Percentiles rank a stretch among this genome's conserved stretches.
Conservation (phyloP, 2,113 vertebrate species). For the Sterna hirundo region DNA sequence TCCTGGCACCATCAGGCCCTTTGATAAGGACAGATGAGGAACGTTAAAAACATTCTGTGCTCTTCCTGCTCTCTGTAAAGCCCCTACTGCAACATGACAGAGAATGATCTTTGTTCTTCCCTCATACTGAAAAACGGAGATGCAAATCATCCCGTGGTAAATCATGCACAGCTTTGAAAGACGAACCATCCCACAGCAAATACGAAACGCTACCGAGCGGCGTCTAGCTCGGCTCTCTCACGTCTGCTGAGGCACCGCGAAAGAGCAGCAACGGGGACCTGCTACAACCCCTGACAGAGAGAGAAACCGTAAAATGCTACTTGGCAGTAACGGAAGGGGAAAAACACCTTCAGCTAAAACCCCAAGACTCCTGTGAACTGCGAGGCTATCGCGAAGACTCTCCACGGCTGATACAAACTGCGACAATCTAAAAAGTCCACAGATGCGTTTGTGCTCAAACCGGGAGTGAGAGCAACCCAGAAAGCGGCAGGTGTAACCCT, state of each 20-base stretch:
- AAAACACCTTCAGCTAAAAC: background rate
- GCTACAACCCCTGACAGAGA: accelerated
- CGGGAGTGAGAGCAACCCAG: background rate
- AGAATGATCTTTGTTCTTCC: background rate
- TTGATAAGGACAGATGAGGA: too few relatives aligned
- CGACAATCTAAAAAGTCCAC: background rate
- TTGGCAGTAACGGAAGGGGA: accelerated
- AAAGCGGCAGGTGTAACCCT: accelerated
- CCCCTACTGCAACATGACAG: background rate
- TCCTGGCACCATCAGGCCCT: background rate
- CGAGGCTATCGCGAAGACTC: accelerated
- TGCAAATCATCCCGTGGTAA: background rate
- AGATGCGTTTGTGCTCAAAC: accelerated
- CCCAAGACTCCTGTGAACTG: too few relatives aligned
- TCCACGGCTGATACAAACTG: accelerated
- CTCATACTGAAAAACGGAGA: too few relatives aligned
- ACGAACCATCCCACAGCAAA: too few relatives aligned
- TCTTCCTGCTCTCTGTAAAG: background rate
- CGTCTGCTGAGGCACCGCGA: background rate
- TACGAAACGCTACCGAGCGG: accelerated
- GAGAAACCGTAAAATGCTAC: accelerated
- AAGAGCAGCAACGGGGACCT: accelerated
- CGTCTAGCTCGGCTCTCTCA: accelerated
- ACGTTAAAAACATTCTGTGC: accelerated
- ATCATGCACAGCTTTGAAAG: too few relatives aligned